These are phyloP conservation scores for Epinotia nisella DNA, from an alignment of 2,888 invertebrate species.

Conservation along the genomic window DNA sequence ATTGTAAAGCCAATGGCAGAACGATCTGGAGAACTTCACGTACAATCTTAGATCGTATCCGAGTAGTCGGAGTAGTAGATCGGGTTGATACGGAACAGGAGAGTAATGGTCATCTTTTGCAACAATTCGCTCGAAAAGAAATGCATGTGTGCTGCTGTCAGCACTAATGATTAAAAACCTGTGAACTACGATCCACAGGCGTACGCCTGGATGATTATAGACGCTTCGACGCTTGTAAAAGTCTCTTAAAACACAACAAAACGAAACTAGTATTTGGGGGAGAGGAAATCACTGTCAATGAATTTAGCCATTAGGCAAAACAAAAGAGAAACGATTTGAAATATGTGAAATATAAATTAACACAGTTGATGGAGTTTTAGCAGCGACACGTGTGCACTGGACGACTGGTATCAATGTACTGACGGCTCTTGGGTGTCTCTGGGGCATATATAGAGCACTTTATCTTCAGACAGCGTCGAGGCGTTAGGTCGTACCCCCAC, in stretches of 20 bases:
- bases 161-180: slow-evolving; percentile 60
- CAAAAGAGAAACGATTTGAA: slow-evolving; percentile 43
- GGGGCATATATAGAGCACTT: slow-evolving; percentile 69
- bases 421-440: slow-evolving; percentile 56
- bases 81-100: slow-evolving; percentile 85
- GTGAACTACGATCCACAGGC: slow-evolving; percentile 43
- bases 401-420: slow-evolving; percentile 54
- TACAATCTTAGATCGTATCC: slow-evolving; percentile 83
- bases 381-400: slow-evolving; percentile 54
- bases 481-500: slow-evolving; percentile 69
- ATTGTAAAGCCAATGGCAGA: slow-evolving; percentile 80
- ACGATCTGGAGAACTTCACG: slow-evolving; percentile 63
- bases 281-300: slow-evolving; percentile 74
- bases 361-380: slow-evolving; percentile 22
- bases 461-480: slow-evolving; percentile 71
- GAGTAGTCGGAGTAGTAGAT: slow-evolving; percentile 89
- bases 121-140: slow-evolving; percentile 66
- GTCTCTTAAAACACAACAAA: slow-evolving; percentile 49
- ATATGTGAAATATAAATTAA: slow-evolving; percentile 47
- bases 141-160: slow-evolving; percentile 78
- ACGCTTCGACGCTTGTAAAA: slow-evolving; percentile 40
- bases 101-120: slow-evolving; percentile 81
- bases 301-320: slow-evolving; percentile 78
- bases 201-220: neutral
- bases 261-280: slow-evolving; percentile 64